Conservation (phyloP, 2,797 vertebrate genomes). For the Xiphorhynchus erythropygius region DNA sequence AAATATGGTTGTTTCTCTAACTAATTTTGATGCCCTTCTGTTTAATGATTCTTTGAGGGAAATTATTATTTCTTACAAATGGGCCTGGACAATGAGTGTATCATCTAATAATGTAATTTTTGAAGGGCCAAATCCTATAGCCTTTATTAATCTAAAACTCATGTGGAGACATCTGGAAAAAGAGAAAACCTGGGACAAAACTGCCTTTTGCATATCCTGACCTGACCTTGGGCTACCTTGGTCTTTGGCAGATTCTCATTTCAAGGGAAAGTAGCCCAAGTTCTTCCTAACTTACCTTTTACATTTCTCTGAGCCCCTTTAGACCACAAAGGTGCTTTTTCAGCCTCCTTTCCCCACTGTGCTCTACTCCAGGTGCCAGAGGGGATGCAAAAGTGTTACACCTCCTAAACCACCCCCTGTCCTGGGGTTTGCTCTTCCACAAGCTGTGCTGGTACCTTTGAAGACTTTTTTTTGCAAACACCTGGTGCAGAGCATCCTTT, state of each 20-base stretch:
- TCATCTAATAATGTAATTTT: neutral
- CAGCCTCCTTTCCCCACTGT: neutral
- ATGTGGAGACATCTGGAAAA: neutral
- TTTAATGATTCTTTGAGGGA: neutral
- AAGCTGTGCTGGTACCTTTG: neutral
- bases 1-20: neutral
- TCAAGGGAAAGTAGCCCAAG: neutral
- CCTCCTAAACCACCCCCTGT: neutral
- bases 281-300: neutral
- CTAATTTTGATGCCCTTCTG: neutral
- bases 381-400: accelerated
- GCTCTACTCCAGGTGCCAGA: neutral
- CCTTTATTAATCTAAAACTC: neutral
- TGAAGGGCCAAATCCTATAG: neutral
- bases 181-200: neutral
- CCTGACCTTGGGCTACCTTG: neutral
- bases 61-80: neutral
- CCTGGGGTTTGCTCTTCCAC: neutral
- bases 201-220: neutral
- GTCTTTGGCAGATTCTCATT: accelerated
- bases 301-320: neutral
- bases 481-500: neutral
- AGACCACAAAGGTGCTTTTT: accelerated
- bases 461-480: neutral
- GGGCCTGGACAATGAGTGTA: neutral